These are phyloP conservation scores for Acanthis flammea DNA, from an alignment of 2,797 vertebrate species.

Conservation along the genomic window DNA sequence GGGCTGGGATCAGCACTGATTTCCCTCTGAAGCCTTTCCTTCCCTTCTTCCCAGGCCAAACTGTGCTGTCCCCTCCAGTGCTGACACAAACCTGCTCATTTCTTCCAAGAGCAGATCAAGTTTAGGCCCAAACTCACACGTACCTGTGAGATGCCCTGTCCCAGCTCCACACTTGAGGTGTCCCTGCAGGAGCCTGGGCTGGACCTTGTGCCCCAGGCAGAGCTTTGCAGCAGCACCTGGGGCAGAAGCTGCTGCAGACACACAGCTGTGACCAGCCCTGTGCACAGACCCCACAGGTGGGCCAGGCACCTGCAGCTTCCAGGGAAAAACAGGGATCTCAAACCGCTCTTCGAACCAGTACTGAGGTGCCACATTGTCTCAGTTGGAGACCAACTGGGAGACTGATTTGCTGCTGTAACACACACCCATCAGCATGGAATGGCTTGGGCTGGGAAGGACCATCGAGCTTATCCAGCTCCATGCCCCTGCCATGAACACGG, in stretches of 20 bases:
- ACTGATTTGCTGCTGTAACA: background rate
- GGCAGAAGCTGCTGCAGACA: background rate
- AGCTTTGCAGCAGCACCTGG: background rate
- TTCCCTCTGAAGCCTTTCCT: background rate
- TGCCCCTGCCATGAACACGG: background rate
- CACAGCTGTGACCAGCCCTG: background rate
- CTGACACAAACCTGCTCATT: background rate
- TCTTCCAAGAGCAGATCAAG: background rate
- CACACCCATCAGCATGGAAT: background rate
- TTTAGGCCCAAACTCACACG: background rate
- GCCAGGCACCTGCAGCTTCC: background rate
- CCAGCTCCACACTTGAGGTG: background rate
- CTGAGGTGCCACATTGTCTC: background rate
- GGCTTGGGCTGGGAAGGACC: background rate
- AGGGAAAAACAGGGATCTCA: background rate
- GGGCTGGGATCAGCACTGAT: background rate
- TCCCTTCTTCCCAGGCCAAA: background rate
- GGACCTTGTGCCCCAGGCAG: background rate
- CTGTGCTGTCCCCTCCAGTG: fast-evolving
- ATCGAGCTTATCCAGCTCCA: background rate
- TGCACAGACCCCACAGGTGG: background rate
- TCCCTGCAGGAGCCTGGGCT: background rate
- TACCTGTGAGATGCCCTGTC: background rate
- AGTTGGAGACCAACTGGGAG: background rate
- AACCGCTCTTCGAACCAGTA: background rate